A percentile compares a stretch with the other conserved stretches of the same genome.
phyloP scores from a whole-genome alignment of 2,797 vertebrate species.

The Takifugu ocellatus region DNA sequence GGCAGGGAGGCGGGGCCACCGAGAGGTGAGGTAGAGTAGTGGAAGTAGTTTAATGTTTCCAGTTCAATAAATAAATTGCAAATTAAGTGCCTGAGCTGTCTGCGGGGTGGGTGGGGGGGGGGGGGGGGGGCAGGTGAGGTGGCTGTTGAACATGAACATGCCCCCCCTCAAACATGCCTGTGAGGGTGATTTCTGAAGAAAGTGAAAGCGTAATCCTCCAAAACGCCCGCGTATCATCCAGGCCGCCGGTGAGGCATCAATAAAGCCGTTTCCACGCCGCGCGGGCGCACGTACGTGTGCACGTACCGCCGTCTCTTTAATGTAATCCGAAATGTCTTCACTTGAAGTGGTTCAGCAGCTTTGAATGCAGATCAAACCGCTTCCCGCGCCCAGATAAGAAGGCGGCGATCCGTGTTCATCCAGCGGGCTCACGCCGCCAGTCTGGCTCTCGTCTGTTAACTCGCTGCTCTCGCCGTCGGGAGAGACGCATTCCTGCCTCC shows the following conservation, averaged over 20 bases:
- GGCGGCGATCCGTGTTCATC: conserved; percentile 25
- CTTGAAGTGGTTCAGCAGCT: conserved; percentile 41
- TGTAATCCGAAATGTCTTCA: conserved; percentile 32
- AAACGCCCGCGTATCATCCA: neutral
- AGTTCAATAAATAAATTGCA: too few relatives aligned
- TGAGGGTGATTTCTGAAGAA: neutral
- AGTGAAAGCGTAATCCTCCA: neutral
- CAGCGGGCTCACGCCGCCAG: conserved; percentile 11
- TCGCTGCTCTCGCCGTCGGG: conserved; percentile 20
- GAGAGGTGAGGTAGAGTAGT: conserved; percentile 22
- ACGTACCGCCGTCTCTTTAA: conserved; percentile 32
- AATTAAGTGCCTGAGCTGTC: too few relatives aligned
- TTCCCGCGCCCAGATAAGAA: conserved; percentile 41
- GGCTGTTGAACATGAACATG: too few relatives aligned
- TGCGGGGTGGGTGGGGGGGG: too few relatives aligned
- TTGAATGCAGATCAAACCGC: conserved; percentile 46
- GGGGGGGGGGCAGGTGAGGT: too few relatives aligned
- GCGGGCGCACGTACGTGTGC: neutral
- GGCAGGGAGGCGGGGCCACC: conserved; percentile 1
- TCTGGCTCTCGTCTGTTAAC: conserved; percentile 27
- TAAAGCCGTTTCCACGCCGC: conserved; percentile 24
- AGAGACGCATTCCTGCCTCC: conserved; percentile 12
- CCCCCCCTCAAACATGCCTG: too few relatives aligned
- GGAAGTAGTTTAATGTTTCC: too few relatives aligned
- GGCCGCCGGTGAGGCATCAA: conserved; percentile 24